Base-by-base conservation (phyloP, 2,888 invertebrate species). In the Stegana nigrithorax region DNA sequence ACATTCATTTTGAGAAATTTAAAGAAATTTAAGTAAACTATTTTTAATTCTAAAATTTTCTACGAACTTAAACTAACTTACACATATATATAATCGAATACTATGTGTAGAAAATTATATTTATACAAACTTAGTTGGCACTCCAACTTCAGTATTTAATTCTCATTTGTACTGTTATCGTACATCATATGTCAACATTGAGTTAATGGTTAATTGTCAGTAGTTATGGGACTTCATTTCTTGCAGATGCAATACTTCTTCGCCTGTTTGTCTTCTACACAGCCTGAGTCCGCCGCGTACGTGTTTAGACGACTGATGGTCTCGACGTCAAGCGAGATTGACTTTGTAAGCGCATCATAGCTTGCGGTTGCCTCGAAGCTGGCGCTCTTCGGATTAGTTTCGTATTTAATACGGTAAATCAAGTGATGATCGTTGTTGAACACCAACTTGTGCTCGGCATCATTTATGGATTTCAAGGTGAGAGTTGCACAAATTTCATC, bases 291-390 rank as follows among this genome's bases (percentile, higher is more conserved):
- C 0, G 59, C 64, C 26, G 64, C 62, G 63, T 78, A 76, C 4
- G 61, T 44, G 62, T 75, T 70, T 17, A 74, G 64, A 1, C 78
- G 67, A 26, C 68, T 72, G 27, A 76, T 72, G 39, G 5, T 21
- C 55, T 67, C 69, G n/a, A 72, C 66, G 55, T 69, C 62, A 8
- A 69, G 29, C 1, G 21, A 25, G 4, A 79, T 70, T 2, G n/a
- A 50, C 12, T 71, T 56, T 2, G 39, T 61, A 1, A n/a, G 10
- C 3, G 19, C n/a, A 58, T 73, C 58, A 64, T 75, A 78, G 14
- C 63, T 21, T 2, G 65, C 66, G 1, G 74, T 71, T 2, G 73
- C 70, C 68, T 78, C 73, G n/a, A 79, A 73, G 8, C 39, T 21
- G 7, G 72, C 65, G 0, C 27, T 21, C 6, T 65, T 53, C 0